A percentile compares a stretch with the other conserved stretches of the same genome.
Conservation (phyloP, 2,113 vertebrate genomes). For the Zapornia atra region DNA sequence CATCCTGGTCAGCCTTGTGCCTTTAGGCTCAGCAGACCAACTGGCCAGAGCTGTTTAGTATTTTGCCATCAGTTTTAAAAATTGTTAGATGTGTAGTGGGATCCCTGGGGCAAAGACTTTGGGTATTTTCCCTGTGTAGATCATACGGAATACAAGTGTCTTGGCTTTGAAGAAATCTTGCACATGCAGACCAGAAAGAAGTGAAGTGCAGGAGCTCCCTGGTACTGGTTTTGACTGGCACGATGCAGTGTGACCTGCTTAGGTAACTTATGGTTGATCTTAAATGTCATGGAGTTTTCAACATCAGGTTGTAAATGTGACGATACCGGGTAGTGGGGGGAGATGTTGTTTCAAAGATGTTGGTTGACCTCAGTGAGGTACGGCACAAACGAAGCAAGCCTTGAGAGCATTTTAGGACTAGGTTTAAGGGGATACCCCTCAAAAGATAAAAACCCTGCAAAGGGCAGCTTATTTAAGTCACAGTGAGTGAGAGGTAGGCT, state of each 20-base stretch:
- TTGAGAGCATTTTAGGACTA: neutral
- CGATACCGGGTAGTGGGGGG: neutral
- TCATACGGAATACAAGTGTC: neutral
- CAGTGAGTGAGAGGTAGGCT: neutral
- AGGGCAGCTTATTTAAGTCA: neutral
- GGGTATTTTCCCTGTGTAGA: rapidly evolving
- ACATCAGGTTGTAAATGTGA: neutral
- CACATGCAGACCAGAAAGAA: neutral
- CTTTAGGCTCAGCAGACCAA: neutral
- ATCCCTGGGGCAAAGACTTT: neutral
- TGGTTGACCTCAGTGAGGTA: neutral
- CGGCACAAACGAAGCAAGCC: neutral
- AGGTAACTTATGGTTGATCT: neutral
- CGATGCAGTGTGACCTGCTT: neutral
- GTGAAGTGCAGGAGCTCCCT: too few species aligned
- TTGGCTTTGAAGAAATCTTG: neutral
- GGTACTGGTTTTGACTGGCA: neutral
- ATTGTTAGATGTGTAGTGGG: neutral
- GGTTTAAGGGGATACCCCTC: neutral
- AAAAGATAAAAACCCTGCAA: neutral
- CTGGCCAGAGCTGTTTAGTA: neutral
- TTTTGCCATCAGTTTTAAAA: neutral
- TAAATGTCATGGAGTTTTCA: neutral
- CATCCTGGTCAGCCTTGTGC: neutral
- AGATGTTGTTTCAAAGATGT: neutral